Evolutionary conservation across 2,113 vertebrate species (phyloP).

Genomic region (Stercorarius parasiticus): DNA sequence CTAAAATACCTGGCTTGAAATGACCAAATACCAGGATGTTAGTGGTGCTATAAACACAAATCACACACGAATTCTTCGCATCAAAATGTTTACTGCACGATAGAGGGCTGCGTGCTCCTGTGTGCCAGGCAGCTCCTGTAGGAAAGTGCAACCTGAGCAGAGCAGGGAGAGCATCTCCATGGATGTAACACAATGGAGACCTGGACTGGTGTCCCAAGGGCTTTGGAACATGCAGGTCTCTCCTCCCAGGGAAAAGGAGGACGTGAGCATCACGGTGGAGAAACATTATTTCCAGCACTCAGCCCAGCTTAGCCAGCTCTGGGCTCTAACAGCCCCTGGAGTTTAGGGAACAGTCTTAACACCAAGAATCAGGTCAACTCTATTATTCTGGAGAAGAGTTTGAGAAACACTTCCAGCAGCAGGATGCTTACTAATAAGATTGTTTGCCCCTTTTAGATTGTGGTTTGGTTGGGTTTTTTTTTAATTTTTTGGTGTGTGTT

Average conservation of each 20-base stretch:
- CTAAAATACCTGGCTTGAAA: not conserved
- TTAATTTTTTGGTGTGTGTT: not conserved
- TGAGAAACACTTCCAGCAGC: not conserved
- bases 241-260: not conserved
- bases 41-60: not conserved
- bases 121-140: not conserved
- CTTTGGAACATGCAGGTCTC: rapidly evolving
- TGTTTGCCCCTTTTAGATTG: not conserved
- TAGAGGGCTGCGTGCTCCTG: rapidly evolving
- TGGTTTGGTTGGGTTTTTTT: not conserved
- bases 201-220: not conserved
- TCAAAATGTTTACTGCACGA: not conserved
- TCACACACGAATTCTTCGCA: rapidly evolving
- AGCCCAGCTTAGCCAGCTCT: rapidly evolving
- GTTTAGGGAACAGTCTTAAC: not conserved
- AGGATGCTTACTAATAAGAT: not conserved
- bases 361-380: not conserved
- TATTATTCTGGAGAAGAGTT: not conserved
- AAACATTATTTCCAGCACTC: not conserved
- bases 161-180: rapidly evolving
- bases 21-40: not conserved
- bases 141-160: rapidly evolving
- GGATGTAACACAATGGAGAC: not conserved
- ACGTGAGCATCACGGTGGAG: not conserved
- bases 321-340: rapidly evolving